phyloP scores from a whole-genome alignment of 2,797 vertebrate genomes.

The Phrynocephalus forsythii region DNA sequence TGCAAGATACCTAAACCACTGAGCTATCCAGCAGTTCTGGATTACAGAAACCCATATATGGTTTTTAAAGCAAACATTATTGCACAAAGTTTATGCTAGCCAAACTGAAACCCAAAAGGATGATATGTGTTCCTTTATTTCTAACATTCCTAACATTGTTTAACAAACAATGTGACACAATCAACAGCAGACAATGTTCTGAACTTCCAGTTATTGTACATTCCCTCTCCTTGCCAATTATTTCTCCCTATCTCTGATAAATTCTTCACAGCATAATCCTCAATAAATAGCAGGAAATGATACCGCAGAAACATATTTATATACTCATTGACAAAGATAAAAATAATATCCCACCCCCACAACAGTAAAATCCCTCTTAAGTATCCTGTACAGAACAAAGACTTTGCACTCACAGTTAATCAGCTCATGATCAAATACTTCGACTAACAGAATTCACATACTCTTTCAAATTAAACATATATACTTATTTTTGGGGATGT shows the following conservation, averaged over 20 bases:
- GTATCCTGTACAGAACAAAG: conserved; percentile 3
- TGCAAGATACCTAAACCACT: no score
- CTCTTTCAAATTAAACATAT: not conserved
- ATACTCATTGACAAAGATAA: conserved; percentile 10
- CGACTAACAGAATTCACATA: accelerated
- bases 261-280: conserved; percentile 43
- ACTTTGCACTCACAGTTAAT: conserved; percentile 1
- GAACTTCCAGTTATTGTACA: conserved; percentile 52
- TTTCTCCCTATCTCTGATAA: conserved; percentile 54
- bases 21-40: not conserved
- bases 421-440: conserved; percentile 22
- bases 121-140: conserved; percentile 57
- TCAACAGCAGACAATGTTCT: conserved; percentile 38
- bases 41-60: conserved; percentile 42
- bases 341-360: conserved; percentile 9
- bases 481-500: not conserved
- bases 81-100: conserved; percentile 52
- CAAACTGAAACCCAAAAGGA: conserved; percentile 50
- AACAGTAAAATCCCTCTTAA: not conserved
- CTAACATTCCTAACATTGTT: conserved; percentile 65
- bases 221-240: conserved; percentile 7
- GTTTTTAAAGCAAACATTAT: conserved; percentile 28
- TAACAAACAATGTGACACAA: conserved; percentile 53
- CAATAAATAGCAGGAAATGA: not conserved
- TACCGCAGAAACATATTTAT: conserved; percentile 37